Base-by-base conservation (phyloP, 2,888 invertebrate species). In the Leucophenga montana region DNA sequence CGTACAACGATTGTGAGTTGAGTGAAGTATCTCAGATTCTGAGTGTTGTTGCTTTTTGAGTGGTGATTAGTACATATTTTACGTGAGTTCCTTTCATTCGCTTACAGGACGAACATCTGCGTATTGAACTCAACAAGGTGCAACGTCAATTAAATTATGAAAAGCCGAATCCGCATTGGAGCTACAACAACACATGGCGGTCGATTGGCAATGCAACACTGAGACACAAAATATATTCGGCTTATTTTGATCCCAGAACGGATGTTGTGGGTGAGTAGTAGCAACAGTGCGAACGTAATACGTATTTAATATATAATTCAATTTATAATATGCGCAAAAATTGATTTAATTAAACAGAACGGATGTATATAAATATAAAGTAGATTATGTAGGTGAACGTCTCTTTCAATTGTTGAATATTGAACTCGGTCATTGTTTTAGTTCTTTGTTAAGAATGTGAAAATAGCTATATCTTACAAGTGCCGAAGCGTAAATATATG, bases 181-280 rank as follows among this genome's bases (percentile, higher is more conserved):
- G 78, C 61, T 87, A 87, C 71, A 86, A 77, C 74, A 87, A 88
- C 72, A 82, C 80, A 20, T 88, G 88, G 88, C 79, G 83, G 9
- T 71, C 74, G 46, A 85, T 88, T 14, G 88, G 88, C 0, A 83
- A 86, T 54, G 71, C 78, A 6, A 74, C 77, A 1, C 69, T 82
- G 31, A 71, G 84, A 20, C 87, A 88, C 67, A 85, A 85, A 66
- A 84, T 89, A 3, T 89, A 88, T 71, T 87, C 89, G 0, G 89
- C 89, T 0, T 89, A 89, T 73, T 87, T 89, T 50, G 89, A 89
- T 78, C 72, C 76, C 1, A 79, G 89, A 62, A 85, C 87, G 1
- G 88, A 89, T 70, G 77, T 89, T 3, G 69, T 78, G 22, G 33
- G 80, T 79, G 33, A 76, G 75, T 50, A 14, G 14, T 13, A 18